Evolutionary conservation across 2,888 invertebrate species (phyloP).

Genomic region (Ceraclea dissimilis): DNA sequence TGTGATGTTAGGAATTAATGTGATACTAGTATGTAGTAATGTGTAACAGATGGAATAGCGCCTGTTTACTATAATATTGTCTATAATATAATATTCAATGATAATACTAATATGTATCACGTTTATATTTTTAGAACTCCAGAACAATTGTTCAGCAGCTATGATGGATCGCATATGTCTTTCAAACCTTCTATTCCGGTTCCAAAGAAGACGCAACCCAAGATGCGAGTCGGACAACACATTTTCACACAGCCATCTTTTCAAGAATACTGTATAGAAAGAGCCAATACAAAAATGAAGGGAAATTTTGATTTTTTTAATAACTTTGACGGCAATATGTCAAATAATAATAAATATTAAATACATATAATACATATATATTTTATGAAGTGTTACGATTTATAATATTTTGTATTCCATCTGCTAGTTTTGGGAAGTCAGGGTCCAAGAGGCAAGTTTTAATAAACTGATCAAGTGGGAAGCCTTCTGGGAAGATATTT

Average conservation of each 20-base stretch:
- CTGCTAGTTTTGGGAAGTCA: constrained; percentile 19
- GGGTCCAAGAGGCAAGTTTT: constrained; percentile 23
- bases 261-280: constrained; percentile 37
- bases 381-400: background rate
- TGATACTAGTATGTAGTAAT: too few relatives aligned
- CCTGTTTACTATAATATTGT: too few relatives aligned
- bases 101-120: too few relatives aligned
- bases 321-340: constrained; percentile 5
- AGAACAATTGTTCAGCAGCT: constrained; percentile 54
- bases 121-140: constrained; percentile 47
- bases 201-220: constrained; percentile 44
- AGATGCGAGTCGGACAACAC: constrained; percentile 32
- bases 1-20: too few relatives aligned
- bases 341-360: background rate
- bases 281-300: constrained; percentile 27
- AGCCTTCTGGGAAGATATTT: constrained; percentile 15
- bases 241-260: constrained; percentile 41
- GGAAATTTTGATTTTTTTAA: constrained; percentile 23
- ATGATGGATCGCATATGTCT: constrained; percentile 61
- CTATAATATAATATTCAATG: too few relatives aligned
- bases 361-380: background rate
- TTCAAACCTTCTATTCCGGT: constrained; percentile 69
- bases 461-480: constrained; percentile 19
- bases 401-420: constrained; percentile 15
- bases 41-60: too few relatives aligned